A percentile compares a stretch with the other conserved stretches of the same genome.
Evolutionary conservation across 2,888 invertebrate species (phyloP).

Genomic region (Polyploca ridens): DNA sequence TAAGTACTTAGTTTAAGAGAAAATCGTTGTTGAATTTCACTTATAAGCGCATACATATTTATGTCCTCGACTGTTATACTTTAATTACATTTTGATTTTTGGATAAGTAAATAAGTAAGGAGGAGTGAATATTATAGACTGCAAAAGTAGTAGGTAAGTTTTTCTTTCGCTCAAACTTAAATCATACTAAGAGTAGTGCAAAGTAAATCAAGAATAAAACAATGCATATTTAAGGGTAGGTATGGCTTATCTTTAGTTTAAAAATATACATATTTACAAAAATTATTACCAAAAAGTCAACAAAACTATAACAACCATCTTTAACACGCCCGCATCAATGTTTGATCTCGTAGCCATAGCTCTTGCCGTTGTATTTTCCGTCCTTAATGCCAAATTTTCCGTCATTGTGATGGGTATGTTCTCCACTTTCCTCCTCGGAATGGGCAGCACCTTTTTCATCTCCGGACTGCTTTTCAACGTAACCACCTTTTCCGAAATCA

Average conservation of each 20-base stretch:
- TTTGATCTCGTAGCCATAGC: constrained; percentile 75
- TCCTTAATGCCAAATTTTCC: constrained; percentile 75
- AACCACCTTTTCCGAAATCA: constrained; percentile 78
- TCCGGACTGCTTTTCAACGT: constrained; percentile 80
- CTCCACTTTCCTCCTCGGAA: constrained; percentile 77
- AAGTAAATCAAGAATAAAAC: constrained; percentile 18
- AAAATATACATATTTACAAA: constrained; percentile 72
- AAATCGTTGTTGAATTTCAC: no score
- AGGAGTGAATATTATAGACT: no score
- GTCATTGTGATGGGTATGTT: constrained; percentile 76
- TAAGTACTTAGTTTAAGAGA: no score
- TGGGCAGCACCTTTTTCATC: constrained; percentile 72
- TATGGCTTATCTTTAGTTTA: constrained; percentile 66
- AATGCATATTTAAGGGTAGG: constrained; percentile 22
- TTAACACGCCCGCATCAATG: constrained; percentile 54
- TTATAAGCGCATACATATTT: no score
- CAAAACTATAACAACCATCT: constrained; percentile 64
- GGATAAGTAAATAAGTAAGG: no score
- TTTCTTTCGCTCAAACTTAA: no score
- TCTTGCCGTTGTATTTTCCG: constrained; percentile 58
- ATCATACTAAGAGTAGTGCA: no score
- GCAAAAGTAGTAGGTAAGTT: no score
- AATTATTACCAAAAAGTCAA: constrained; percentile 63
- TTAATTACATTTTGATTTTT: no score
- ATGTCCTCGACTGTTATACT: no score